Evolutionary conservation across 2,797 vertebrate species (phyloP).

Genomic region (Trematomus bernacchii): DNA sequence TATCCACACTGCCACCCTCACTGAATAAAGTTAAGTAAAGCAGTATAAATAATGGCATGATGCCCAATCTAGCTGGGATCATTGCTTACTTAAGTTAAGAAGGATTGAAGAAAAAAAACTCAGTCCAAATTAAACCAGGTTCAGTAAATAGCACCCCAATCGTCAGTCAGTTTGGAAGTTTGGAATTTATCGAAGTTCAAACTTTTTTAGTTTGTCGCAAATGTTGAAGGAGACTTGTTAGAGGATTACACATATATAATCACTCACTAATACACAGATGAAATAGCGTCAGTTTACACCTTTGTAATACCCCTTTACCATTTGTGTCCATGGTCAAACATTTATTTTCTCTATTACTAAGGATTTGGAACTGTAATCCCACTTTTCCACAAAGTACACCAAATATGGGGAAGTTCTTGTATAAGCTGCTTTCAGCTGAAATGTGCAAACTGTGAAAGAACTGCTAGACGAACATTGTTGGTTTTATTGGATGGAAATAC

Average conservation of each 20-base stretch:
- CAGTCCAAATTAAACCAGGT: constrained; percentile 17
- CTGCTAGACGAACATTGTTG: background rate
- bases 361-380: constrained; percentile 16
- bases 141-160: background rate
- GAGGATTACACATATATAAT: constrained; percentile 1
- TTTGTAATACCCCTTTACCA: background rate
- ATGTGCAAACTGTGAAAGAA: background rate
- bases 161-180: background rate
- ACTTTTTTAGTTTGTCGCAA: constrained; percentile 12
- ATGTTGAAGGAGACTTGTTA: background rate
- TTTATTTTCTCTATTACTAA: background rate
- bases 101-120: constrained; percentile 19
- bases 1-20: constrained; percentile 30
- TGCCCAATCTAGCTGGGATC: constrained; percentile 14
- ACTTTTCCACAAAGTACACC: background rate
- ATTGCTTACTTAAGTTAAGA: constrained; percentile 26
- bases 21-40: constrained; percentile 32
- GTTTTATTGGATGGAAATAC: background rate
- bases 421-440: constrained; percentile 14
- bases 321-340: background rate
- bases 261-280: background rate
- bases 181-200: constrained; percentile 11
- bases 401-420: constrained; percentile 24
- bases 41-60: constrained; percentile 37
- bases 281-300: background rate